Evolutionary conservation across 37 sponge, comb jelly and placozoan species (phyloP).

Genomic region (Crambe crambe): DNA sequence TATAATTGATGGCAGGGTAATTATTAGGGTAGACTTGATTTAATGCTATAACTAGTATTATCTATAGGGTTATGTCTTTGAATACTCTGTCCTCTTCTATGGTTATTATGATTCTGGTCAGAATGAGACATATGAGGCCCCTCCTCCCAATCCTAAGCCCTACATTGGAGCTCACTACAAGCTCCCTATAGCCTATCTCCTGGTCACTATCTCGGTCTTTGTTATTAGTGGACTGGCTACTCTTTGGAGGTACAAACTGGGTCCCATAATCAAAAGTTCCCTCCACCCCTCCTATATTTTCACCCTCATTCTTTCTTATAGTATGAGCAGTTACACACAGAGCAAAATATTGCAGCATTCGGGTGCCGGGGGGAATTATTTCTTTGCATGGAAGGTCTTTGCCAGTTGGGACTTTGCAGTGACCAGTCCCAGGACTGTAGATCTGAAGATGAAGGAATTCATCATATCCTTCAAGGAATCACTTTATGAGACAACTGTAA

Average conservation of each 20-base stretch:
- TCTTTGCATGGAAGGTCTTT: slow-evolving; percentile 63
- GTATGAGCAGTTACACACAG: no score
- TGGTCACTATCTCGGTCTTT: slow-evolving; percentile 43
- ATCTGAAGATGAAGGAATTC: slow-evolving; percentile 19
- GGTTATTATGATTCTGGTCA: slow-evolving; percentile 83
- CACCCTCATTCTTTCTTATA: background rate
- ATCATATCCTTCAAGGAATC: slow-evolving; percentile 54
- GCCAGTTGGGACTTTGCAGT: slow-evolving; percentile 77
- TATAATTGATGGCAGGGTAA: slow-evolving; percentile 73
- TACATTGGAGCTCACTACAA: slow-evolving; percentile 59
- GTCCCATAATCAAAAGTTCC: no score
- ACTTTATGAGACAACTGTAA: slow-evolving; percentile 21
- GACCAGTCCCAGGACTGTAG: slow-evolving; percentile 45
- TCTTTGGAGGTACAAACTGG: slow-evolving; percentile 53
- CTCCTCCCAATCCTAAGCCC: slow-evolving; percentile 58
- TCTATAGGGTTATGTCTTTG: slow-evolving; percentile 67
- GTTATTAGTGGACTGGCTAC: slow-evolving; percentile 41
- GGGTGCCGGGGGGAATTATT: slow-evolving; percentile 45
- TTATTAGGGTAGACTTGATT: background rate
- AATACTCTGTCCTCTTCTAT: slow-evolving; percentile 82
- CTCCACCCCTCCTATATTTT: no score
- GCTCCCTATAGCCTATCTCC: slow-evolving; percentile 76
- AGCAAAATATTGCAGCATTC: slow-evolving; percentile 54
- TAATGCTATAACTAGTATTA: background rate
- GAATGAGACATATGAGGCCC: slow-evolving; percentile 55